A percentile compares a stretch with the other conserved stretches of the same genome.
Evolutionary conservation across 2,797 vertebrate species (phyloP).

Genomic region (Pygocentrus nattereri): DNA sequence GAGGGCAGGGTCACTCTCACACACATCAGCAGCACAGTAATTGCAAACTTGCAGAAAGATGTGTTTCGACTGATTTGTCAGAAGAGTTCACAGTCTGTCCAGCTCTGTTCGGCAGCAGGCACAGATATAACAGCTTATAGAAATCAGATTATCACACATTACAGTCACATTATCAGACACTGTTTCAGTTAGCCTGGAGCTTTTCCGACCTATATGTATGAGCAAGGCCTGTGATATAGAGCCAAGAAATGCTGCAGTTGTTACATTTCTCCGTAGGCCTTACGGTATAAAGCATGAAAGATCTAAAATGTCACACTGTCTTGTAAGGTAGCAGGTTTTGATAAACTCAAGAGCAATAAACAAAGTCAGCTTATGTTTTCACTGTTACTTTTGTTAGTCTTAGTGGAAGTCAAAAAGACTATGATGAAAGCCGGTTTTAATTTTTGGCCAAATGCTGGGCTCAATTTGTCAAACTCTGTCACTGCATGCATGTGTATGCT

Average conservation of each 20-base stretch:
- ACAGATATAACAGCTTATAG: constrained; percentile 17
- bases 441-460: neutral
- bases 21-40: constrained; percentile 29
- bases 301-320: neutral
- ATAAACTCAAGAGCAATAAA: too few relatives aligned
- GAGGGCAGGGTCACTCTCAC: constrained; percentile 21
- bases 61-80: constrained; percentile 35
- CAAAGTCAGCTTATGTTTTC: too few relatives aligned
- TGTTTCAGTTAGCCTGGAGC: neutral
- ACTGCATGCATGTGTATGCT: constrained; percentile 29
- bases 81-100: constrained; percentile 1
- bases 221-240: neutral
- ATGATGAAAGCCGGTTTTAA: neutral
- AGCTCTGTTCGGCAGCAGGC: neutral
- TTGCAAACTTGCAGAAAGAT: constrained; percentile 13
- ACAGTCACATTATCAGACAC: neutral
- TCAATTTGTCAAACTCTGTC: constrained; percentile 5
- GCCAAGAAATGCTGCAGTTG: neutral
- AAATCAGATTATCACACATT: constrained; percentile 22
- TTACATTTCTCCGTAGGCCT: neutral
- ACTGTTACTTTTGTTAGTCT: too few relatives aligned
- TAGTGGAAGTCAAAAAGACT: neutral
- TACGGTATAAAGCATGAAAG: neutral
- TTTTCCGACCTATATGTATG: neutral
- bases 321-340: too few relatives aligned